These are phyloP conservation scores for Sepioteuthis lessoniana DNA, from an alignment of 2,888 invertebrate species.

Conservation along the genomic window DNA sequence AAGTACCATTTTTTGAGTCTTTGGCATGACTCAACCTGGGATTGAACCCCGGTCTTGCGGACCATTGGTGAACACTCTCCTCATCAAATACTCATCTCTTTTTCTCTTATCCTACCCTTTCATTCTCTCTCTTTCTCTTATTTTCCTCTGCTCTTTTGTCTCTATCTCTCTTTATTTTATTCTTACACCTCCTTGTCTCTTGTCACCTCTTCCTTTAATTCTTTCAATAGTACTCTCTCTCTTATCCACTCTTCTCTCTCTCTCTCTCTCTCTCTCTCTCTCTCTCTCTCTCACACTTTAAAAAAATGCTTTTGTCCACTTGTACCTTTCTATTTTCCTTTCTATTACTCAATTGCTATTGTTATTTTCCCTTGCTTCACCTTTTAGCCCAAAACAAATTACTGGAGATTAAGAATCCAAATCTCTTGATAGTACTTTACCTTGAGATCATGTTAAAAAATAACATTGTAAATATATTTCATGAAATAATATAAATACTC, in stretches of 20 bases:
- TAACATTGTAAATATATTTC: no score
- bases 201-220: conserved; percentile 25
- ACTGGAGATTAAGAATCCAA: background rate
- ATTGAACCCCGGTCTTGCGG: no score
- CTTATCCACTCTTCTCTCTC: conserved; percentile 35
- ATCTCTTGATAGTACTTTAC: background rate
- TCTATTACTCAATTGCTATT: background rate
- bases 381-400: background rate
- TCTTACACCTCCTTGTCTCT: background rate
- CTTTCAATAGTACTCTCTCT: background rate
- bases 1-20: no score
- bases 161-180: background rate
- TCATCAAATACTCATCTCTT: background rate
- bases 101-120: background rate
- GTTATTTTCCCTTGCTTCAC: background rate
- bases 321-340: conserved; percentile 39
- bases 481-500: no score
- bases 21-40: no score
- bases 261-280: conserved; percentile 41
- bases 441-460: no score
- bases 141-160: background rate
- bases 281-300: conserved; percentile 46
- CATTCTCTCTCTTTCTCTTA: background rate
- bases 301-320: conserved; percentile 37
- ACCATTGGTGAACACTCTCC: no score